Base-by-base conservation (phyloP, 2,797 vertebrate species). In the Gorsachius magnificus region DNA sequence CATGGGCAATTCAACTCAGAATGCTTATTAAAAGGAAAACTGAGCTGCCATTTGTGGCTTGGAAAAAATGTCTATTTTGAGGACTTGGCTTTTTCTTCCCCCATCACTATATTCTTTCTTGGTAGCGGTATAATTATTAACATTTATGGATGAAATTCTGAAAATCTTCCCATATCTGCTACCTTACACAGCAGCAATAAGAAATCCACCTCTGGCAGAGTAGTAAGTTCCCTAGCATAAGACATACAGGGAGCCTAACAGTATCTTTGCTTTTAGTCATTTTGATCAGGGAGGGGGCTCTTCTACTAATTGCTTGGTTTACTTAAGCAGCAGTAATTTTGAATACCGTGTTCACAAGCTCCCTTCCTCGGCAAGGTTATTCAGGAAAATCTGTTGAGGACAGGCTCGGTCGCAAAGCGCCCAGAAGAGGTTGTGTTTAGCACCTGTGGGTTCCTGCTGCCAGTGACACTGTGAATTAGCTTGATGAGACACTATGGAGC, bases 401-500 rank as follows among this genome's bases (percentile, higher is more conserved):
- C 35, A 24, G 10, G 63, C 74, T 95, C 15, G 3, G 71, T 72
- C n/a, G 20, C 56, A 84, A 76, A 86, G 71, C 33, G 20, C 77
- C 64, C 90, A 16, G 38, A 35, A 38, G 66, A 96, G 83, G 87
- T 15, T 92, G 69, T 50, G 13, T 84, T 92, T 56, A 74, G 70
- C 83, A 90, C 68, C 92, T 72, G 74, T 91, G 81, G 66, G 78
- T 45, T 92, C 63, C 91, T 53, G 79, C 93, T 90, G 86, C 61
- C 64, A 4, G 3, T 89, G 93, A 92, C 91, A 86, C 61, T 84
- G 35, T 33, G 61, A 63, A 93, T 95, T 91, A 94, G 66, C 43
- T 66, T 82, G 83, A 90, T 50, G 86, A 93, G 57, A 56, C 29
- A 14, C 57, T 12, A 36, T 1, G 2, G n/a, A 92, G 46, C 14